Percentiles rank a stretch among this genome's conserved stretches.
phyloP scores from a whole-genome alignment of 2,888 invertebrate species.

The Psococerastis gibbosa region DNA sequence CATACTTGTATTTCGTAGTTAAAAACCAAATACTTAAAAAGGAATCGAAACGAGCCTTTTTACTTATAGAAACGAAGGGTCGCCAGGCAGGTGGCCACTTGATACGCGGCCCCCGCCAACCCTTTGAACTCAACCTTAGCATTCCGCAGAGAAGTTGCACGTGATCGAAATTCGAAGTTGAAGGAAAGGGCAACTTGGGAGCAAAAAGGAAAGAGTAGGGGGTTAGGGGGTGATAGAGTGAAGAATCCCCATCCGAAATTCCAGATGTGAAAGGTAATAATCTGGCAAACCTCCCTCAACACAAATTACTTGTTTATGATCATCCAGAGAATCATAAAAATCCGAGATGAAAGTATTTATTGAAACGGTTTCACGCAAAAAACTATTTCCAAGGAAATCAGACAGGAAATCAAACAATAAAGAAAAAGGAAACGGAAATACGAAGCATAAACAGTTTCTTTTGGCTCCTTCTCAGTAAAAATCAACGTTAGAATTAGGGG shows the following conservation, averaged over 20 bases:
- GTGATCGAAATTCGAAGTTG: background rate
- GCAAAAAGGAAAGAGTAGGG: background rate
- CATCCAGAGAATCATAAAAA: background rate
- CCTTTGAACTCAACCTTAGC: background rate
- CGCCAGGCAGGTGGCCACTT: no score
- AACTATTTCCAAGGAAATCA: background rate
- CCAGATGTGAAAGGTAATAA: no score
- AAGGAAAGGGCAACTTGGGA: background rate
- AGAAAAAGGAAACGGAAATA: slow-evolving; percentile 11
- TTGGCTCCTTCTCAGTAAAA: slow-evolving; percentile 15
- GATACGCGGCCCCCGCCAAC: no score
- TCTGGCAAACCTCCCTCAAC: no score
- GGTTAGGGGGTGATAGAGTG: no score
- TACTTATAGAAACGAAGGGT: no score
- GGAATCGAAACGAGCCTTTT: no score
- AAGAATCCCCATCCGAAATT: no score
- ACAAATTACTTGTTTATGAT: background rate
- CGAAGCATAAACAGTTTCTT: slow-evolving; percentile 8
- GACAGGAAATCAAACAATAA: slow-evolving; percentile 9
- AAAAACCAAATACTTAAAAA: no score
- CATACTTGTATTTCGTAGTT: no score
- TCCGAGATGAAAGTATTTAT: background rate
- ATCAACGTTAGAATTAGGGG: slow-evolving; percentile 15
- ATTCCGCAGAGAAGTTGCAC: background rate
- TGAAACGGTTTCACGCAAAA: background rate